A percentile compares a stretch with the other conserved stretches of the same genome.
These are phyloP conservation scores for Adineta ricciae DNA, from an alignment of 2,888 invertebrate species.

Conservation along the genomic window DNA sequence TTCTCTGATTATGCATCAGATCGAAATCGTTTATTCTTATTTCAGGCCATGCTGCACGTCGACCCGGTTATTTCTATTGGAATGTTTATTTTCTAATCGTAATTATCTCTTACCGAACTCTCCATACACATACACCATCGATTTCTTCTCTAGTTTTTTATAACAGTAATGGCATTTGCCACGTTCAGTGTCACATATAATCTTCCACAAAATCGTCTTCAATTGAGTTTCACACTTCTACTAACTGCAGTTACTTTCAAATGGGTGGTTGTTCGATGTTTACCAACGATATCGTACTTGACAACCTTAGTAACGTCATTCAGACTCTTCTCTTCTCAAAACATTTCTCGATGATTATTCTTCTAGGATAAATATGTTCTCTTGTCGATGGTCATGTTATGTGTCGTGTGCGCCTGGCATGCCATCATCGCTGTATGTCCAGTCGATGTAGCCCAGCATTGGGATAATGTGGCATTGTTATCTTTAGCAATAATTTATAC, in stretches of 20 bases:
- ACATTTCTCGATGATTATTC: neutral
- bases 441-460: neutral
- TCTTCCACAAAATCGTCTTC: conserved; percentile 45
- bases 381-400: conserved; percentile 42
- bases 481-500: conserved; percentile 40
- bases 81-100: conserved; percentile 30
- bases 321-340: conserved; percentile 33
- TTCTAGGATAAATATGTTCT: conserved; percentile 45
- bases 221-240: conserved; percentile 47
- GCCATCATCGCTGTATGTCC: conserved; percentile 35
- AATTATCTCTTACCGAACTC: neutral
- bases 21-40: neutral
- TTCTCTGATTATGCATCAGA: no score
- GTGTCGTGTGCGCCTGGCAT: conserved; percentile 45
- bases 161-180: conserved; percentile 46
- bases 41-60: conserved; percentile 22
- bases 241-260: conserved; percentile 49
- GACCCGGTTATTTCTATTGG: conserved; percentile 32
- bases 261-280: conserved; percentile 47
- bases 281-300: conserved; percentile 48
- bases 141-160: conserved; percentile 42
- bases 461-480: conserved; percentile 34
- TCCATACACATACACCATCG: neutral
- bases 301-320: conserved; percentile 46
- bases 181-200: conserved; percentile 46